These are phyloP conservation scores for Rhinophrynus dorsalis DNA, from an alignment of 2,797 vertebrate genomes.

Conservation along the genomic window DNA sequence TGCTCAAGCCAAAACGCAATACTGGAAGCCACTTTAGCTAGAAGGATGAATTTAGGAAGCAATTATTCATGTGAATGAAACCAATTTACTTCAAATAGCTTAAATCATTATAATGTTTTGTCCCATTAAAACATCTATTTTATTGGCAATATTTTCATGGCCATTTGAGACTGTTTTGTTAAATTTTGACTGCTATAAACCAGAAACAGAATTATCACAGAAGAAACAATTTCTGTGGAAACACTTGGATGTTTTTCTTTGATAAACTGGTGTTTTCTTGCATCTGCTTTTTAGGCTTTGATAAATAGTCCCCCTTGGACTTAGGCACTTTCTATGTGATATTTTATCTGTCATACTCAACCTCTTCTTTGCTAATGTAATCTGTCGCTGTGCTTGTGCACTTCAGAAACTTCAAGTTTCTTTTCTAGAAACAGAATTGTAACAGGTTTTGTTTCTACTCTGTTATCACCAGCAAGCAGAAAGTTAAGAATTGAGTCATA, in stretches of 20 bases:
- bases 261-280: constrained; percentile 26
- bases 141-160: constrained; percentile 23
- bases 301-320: constrained; percentile 34
- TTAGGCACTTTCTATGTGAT: constrained; percentile 23
- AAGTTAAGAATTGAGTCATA: constrained; percentile 68
- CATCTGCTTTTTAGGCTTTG: constrained; percentile 20
- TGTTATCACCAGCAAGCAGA: constrained; percentile 70
- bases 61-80: constrained; percentile 10
- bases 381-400: constrained; percentile 24
- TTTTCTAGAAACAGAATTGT: constrained; percentile 37
- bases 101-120: constrained; percentile 14
- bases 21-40: background rate
- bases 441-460: constrained; percentile 50
- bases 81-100: constrained; percentile 12
- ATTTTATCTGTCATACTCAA: constrained; percentile 45
- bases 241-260: constrained; percentile 37
- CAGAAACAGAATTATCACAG: constrained; percentile 19
- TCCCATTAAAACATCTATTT: background rate
- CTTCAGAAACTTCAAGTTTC: constrained; percentile 46
- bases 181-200: constrained; percentile 14
- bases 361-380: constrained; percentile 41
- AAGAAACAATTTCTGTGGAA: constrained; percentile 4
- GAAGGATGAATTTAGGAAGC: background rate
- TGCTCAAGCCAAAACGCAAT: too few relatives aligned
- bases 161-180: constrained; percentile 15